Evolutionary conservation across 2,113 vertebrate genomes (phyloP).

Genomic region (Mobula birostris): DNA sequence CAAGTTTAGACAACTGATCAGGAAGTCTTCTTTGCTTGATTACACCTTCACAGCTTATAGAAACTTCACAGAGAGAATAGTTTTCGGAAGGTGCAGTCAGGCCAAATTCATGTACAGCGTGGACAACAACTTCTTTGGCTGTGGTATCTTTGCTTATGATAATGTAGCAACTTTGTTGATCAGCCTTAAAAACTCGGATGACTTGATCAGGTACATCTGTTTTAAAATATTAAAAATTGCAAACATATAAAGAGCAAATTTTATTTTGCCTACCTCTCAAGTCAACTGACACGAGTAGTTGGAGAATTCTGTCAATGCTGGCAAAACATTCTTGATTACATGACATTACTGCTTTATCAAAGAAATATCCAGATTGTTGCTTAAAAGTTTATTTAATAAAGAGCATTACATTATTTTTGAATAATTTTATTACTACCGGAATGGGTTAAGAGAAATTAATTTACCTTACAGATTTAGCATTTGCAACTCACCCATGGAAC

Average conservation of each 20-base stretch:
- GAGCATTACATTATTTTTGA: neutral
- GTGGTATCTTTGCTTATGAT: conserved; percentile 96
- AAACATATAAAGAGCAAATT: neutral
- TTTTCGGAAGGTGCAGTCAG: conserved; percentile 68
- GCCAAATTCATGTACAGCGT: conserved; percentile 81
- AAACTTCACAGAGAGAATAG: conserved; percentile 90
- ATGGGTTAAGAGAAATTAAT: neutral
- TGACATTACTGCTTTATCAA: neutral
- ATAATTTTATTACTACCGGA: neutral
- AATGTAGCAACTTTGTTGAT: conserved; percentile 96
- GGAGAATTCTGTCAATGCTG: neutral
- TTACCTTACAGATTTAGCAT: neutral
- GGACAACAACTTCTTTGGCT: conserved; percentile 88
- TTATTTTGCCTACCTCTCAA: neutral
- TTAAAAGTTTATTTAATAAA: neutral
- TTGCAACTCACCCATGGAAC: neutral
- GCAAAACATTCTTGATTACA: neutral
- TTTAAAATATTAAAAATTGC: conserved; percentile 6
- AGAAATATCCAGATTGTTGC: neutral
- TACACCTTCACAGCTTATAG: conserved; percentile 84
- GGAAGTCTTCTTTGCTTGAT: conserved; percentile 90
- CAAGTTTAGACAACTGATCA: conserved; percentile 88
- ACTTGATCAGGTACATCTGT: conserved; percentile 93
- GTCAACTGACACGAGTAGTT: neutral
- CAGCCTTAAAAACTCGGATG: conserved; percentile 88